Conservation (phyloP, 2,888 invertebrate species). For the Girardia tigrina region DNA sequence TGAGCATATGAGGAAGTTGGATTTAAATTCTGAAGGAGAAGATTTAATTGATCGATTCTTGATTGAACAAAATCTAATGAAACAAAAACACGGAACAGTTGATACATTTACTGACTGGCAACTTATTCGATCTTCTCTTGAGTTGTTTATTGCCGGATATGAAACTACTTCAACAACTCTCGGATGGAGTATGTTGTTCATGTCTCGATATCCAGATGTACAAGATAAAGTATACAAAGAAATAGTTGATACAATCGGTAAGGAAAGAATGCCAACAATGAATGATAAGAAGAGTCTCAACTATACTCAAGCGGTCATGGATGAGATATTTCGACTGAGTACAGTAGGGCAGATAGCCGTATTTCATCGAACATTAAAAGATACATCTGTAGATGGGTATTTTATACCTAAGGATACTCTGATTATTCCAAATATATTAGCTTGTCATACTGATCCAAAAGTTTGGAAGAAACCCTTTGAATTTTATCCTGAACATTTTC, state of each 20-base stretch:
- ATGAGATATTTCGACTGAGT: conserved; percentile 41
- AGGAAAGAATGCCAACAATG: conserved; percentile 38
- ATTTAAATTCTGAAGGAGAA: conserved; percentile 25
- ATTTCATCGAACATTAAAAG: conserved; percentile 39
- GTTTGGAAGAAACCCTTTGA: conserved; percentile 35
- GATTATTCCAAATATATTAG: conserved; percentile 39
- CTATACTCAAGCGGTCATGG: conserved; percentile 42
- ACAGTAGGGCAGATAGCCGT: conserved; percentile 39
- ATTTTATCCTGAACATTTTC: conserved; percentile 27
- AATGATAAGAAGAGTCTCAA: conserved; percentile 38
- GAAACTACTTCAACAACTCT: conserved; percentile 72
- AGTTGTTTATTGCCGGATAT: conserved; percentile 42
- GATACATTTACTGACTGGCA: conserved; percentile 26
- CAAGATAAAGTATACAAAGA: conserved; percentile 54
- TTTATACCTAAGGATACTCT: conserved; percentile 41
- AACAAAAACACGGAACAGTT: background rate
- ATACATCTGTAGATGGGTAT: conserved; percentile 41
- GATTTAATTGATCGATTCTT: conserved; percentile 38
- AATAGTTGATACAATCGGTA: conserved; percentile 46
- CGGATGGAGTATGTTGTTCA: conserved; percentile 66
- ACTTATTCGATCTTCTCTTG: conserved; percentile 35
- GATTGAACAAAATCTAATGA: conserved; percentile 30
- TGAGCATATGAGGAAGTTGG: background rate
- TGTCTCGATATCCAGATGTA: conserved; percentile 65
- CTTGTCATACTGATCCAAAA: conserved; percentile 39